Conservation (phyloP, 2,113 vertebrate species). For the Eurystomus gularis region DNA sequence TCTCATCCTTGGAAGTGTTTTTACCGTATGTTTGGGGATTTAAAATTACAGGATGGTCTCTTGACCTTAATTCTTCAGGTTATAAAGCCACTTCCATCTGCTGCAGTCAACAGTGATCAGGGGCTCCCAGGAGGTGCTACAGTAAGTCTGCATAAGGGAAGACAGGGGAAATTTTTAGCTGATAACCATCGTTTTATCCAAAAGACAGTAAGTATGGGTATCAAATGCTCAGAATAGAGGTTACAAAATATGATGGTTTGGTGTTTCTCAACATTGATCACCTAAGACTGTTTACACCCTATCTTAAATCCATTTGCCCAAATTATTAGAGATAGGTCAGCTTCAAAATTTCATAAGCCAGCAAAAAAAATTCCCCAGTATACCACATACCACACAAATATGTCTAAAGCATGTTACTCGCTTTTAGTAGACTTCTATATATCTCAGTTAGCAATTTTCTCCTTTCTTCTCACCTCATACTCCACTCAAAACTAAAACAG, state of each 20-base stretch:
- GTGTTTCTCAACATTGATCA: neutral
- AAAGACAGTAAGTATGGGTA: neutral
- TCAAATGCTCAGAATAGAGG: neutral
- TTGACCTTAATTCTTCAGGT: neutral
- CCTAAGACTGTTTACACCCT: neutral
- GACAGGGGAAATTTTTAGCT: neutral
- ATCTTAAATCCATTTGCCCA: neutral
- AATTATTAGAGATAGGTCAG: neutral
- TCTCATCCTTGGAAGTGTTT: neutral
- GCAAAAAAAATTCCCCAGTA: neutral
- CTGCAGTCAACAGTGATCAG: neutral
- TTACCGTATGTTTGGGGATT: neutral
- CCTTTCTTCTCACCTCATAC: neutral
- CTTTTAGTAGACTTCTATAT: neutral
- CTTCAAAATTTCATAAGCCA: neutral
- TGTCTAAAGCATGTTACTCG: neutral
- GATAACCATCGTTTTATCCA: neutral
- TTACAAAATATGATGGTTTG: neutral
- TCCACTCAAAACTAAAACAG: neutral
- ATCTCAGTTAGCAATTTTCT: neutral
- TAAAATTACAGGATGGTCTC: neutral
- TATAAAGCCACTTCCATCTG: neutral
- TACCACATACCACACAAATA: neutral
- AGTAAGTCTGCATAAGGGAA: neutral
- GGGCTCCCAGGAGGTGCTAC: neutral